Evolutionary conservation across 1,140 invertebrate species (phyloP), one percentile per base, ranked within the genome.

Genomic region (Oscheius sp.): DNA sequence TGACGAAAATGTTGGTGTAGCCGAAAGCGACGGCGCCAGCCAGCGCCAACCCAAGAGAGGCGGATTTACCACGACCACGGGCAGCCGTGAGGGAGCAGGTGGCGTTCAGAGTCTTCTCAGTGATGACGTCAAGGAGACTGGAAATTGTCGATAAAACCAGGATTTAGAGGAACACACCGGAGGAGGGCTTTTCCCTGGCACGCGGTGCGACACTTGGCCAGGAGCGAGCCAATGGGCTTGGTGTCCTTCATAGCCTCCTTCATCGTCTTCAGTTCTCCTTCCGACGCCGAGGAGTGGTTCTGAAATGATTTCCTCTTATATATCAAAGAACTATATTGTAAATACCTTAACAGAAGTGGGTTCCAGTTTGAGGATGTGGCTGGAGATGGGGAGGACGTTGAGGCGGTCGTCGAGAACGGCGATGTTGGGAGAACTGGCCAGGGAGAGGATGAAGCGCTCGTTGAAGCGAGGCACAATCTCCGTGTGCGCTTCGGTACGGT

Each of bases 1-100:
- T 97, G 15, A 99, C 93, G 87, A 95, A 99, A 59, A 99, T 93
- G 85, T 99, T 99, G 18, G 95, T 94, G 85, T 97, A 99, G 23
- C 93, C 92, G 83, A 87, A 88, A 15, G 85, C 87, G 35, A 90
- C 84, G 35, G 88, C 88, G 3, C 86, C 84, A 32, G 88, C 91
- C 32, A 99, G 91, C 1, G 95, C 90, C 55, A 99, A 87, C 3
- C 97, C 64, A 4, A 83, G 86, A 13, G 95, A 93, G 13, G 97
- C 97, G 1, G 96, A 99, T 87, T 99, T 99, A 75, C 97, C 97
- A 74, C 97, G 88, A 23, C 97, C 97, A 88, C 96, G 89, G 2
- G 94, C 91, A 26, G 97, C 96, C 1, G 96, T 99, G 73, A 99
- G 86, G 0, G 93, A 93, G 46, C 97, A 92, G 1, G 94, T 97